phyloP scores from a whole-genome alignment of 2,888 invertebrate species.

The Imbricaverruca yamaguchii region DNA sequence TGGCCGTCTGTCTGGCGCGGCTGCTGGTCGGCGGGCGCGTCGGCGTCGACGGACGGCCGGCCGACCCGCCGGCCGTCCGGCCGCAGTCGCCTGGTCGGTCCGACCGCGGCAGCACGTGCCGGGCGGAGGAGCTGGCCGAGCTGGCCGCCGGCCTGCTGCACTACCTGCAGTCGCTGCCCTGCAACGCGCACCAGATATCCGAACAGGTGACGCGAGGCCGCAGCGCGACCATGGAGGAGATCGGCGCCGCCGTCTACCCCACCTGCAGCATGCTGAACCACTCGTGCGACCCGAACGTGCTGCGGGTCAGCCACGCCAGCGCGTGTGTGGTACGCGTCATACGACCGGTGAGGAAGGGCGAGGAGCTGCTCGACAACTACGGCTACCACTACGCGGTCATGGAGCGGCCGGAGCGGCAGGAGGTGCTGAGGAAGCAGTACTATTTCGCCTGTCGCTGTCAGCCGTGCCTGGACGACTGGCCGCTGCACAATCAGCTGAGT shows the following conservation, averaged over 20 bases:
- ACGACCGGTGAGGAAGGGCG: slow-evolving; percentile 34
- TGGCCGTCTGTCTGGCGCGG: slow-evolving; percentile 38
- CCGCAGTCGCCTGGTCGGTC: slow-evolving; percentile 32
- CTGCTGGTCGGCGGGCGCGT: background rate
- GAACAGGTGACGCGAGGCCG: slow-evolving; percentile 36
- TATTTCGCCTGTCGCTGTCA: slow-evolving; percentile 43
- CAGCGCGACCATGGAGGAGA: slow-evolving; percentile 35
- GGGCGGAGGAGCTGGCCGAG: slow-evolving; percentile 34
- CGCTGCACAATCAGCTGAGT: slow-evolving; percentile 28
- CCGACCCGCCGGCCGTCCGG: background rate
- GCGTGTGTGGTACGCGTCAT: slow-evolving; percentile 37
- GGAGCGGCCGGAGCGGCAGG: slow-evolving; percentile 38
- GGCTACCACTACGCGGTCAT: slow-evolving; percentile 44
- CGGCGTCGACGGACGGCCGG: background rate
- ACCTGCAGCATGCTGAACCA: slow-evolving; percentile 47
- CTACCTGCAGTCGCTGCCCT: slow-evolving; percentile 43
- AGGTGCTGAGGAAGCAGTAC: slow-evolving; percentile 42
- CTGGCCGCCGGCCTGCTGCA: slow-evolving; percentile 42
- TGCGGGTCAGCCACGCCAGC: slow-evolving; percentile 40
- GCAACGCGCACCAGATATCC: slow-evolving; percentile 47
- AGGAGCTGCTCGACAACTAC: slow-evolving; percentile 46
- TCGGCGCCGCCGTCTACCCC: slow-evolving; percentile 47
- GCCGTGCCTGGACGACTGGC: slow-evolving; percentile 44
- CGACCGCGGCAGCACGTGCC: slow-evolving; percentile 26
- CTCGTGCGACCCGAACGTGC: slow-evolving; percentile 45